Evolutionary conservation across 2,797 vertebrate genomes (phyloP).

Genomic region (Alosa sapidissima): DNA sequence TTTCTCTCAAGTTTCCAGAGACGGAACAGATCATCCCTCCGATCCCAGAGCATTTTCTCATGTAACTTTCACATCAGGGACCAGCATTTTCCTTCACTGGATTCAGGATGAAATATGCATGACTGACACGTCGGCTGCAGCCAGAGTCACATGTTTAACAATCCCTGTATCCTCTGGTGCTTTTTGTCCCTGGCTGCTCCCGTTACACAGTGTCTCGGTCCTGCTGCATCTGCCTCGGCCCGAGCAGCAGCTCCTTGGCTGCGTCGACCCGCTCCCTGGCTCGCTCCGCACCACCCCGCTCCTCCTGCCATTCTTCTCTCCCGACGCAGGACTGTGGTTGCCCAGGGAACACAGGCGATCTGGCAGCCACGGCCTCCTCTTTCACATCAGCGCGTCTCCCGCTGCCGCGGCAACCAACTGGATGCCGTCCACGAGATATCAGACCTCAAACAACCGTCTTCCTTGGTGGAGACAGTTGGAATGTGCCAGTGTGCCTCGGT

Average conservation of each 20-base stretch:
- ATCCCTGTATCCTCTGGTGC: slow-evolving; percentile 17
- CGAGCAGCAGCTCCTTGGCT: slow-evolving; percentile 61
- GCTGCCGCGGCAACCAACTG: slow-evolving; percentile 60
- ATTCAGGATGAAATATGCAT: slow-evolving; percentile 38
- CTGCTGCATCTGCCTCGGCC: neutral
- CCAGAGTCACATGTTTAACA: slow-evolving; percentile 21
- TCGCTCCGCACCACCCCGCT: slow-evolving; percentile 57
- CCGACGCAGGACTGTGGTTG: slow-evolving; percentile 43
- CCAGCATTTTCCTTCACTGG: slow-evolving; percentile 1
- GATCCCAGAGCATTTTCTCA: neutral
- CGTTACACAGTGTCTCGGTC: slow-evolving; percentile 25
- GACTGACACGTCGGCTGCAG: neutral
- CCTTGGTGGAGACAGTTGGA: slow-evolving; percentile 52
- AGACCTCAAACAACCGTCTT: slow-evolving; percentile 60
- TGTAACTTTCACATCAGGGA: neutral
- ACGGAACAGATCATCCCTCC: neutral
- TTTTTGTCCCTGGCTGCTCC: slow-evolving; percentile 34
- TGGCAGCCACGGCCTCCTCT: slow-evolving; percentile 65
- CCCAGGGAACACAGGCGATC: slow-evolving; percentile 58
- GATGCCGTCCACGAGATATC: slow-evolving; percentile 69
- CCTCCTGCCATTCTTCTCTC: slow-evolving; percentile 46
- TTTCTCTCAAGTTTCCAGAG: neutral
- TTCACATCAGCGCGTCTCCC: slow-evolving; percentile 56
- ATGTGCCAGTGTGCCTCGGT: slow-evolving; percentile 33
- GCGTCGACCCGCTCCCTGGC: slow-evolving; percentile 57